Evolutionary conservation across 1,140 invertebrate species (phyloP), one percentile per base, ranked within the genome.

Genomic region (Papilio machaon): DNA sequence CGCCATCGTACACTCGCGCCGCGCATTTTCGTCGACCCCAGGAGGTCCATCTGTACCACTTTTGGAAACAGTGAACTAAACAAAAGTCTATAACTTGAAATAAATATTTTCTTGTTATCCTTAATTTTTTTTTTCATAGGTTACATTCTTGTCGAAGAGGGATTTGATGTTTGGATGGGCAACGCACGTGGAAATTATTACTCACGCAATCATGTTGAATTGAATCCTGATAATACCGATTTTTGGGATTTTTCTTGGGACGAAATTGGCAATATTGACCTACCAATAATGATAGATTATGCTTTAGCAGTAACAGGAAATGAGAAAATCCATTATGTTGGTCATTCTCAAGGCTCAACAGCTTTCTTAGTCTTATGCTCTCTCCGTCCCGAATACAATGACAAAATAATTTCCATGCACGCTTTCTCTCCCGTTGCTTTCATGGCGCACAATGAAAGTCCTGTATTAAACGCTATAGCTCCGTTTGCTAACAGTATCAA

Each of bases 151-250:
- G 86, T 84, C n/a, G 86, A 88, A 75, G 85, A 81, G 70, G 96
- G 96, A 35, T 97, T 95, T 85, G 96, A 97, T 84, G 96, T 97
- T 2, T 97, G 97, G 97, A 83, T 97, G 85, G 96, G 96, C 0
- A 97, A 97, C 90, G 94, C 95, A 46, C 93, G 97, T 30, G 97
- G 97, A 3, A 97, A 96, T 88, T 95, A 93, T 8, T 97, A 96
- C 85, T 97, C 96, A 3, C 91, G 94, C 47, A 94, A 94, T 35
- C 96, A 97, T 87, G 86, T 87, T 10, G 85, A 82, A 2, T 82
- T 82, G 15, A 87, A 94, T 88, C 93, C 95, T 35, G 78, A 82
- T 85, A 82, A 84, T 73, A 80, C 86, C 2, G 85, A 91, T 47
- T 97, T 95, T 85, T 97, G 96, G 96, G 85, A 94, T 60, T 96